phyloP scores from a whole-genome alignment of 2,113 vertebrate species.

The Apodemus speciosus region DNA sequence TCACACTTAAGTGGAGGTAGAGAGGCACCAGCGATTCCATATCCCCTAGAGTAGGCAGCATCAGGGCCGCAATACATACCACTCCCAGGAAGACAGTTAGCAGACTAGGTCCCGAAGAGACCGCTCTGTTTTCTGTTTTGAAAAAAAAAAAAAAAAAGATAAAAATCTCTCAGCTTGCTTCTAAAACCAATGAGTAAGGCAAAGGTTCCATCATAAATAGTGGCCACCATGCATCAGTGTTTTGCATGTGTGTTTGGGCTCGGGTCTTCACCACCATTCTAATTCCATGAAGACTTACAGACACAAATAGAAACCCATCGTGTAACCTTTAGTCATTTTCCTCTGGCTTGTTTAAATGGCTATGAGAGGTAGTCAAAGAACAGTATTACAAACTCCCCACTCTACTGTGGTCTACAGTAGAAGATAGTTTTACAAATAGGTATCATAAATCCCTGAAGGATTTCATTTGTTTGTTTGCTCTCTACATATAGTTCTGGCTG shows the following conservation, averaged over 20 bases:
- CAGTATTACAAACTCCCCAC: neutral
- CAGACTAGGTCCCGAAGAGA: constrained; percentile 95
- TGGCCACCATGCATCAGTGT: neutral
- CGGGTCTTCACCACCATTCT: neutral
- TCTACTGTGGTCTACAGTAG: neutral
- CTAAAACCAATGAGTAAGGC: neutral
- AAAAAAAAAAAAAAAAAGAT: neutral
- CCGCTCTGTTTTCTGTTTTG: constrained; percentile 90
- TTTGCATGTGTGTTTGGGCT: constrained; percentile 15
- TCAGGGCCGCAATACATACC: constrained; percentile 95
- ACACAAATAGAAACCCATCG: constrained; percentile 1
- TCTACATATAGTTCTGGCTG: neutral
- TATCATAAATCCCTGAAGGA: neutral
- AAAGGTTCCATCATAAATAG: neutral
- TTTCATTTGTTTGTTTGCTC: neutral
- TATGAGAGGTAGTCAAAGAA: neutral
- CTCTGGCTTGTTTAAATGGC: neutral
- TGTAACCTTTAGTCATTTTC: neutral
- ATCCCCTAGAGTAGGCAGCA: constrained; percentile 98
- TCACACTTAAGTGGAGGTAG: constrained; percentile 99
- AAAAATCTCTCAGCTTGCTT: constrained; percentile 29
- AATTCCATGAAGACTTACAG: neutral
- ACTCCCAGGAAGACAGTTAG: constrained; percentile 96
- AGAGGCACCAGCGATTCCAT: constrained; percentile 97
- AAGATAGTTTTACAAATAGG: neutral